Evolutionary conservation across 2,113 vertebrate genomes (phyloP), one percentile per base, ranked within the genome.

Genomic region (Pygathrix nemaeus): DNA sequence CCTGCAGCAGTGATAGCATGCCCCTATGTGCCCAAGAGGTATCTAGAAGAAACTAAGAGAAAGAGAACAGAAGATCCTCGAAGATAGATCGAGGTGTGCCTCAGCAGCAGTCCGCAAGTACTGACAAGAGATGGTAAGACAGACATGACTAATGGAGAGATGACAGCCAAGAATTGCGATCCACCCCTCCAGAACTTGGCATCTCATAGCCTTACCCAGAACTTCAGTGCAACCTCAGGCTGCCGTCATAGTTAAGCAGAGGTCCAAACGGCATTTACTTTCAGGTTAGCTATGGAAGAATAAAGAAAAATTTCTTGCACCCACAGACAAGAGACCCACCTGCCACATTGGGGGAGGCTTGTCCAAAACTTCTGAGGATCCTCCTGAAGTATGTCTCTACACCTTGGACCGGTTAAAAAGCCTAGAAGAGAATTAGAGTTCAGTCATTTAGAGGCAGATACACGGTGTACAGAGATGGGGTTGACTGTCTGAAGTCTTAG

Each of bases 371-470:
- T 96, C 92, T 40, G 27, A 88, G 50, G 73, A 66, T 89, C 64
- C 27, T 95, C 81, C 40, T 27, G 61, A 66, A 52, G 50, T 27
- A 35, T 64, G 84, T 38, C 85, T 94, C 81, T 84, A 43, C 10
- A 88, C 84, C 16, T 10, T 35, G 8, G 76, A 68, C 72, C 55
- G 83, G 59, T 96, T 84, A 94, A 83, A 84, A 88, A 16, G 45
- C 96, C 98, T 97, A 38, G 76, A 96, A 98, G 73, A 97, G 66
- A 98, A 95, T 84, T 18, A 94, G 5, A 84, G 52, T 0, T 45
- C 66, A n/a, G 45, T 96, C 38, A 93, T 70, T 96, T 45, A 40
- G 6, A 78, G 61, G 64, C 0, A 90, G 40, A 57, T 50, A 61
- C 48, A 48, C 14, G 12, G 61, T 57, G 35, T 55, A 3, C 1